Evolutionary conservation across 1,140 invertebrate species (phyloP).

Genomic region (Scaptomyza pallida): DNA sequence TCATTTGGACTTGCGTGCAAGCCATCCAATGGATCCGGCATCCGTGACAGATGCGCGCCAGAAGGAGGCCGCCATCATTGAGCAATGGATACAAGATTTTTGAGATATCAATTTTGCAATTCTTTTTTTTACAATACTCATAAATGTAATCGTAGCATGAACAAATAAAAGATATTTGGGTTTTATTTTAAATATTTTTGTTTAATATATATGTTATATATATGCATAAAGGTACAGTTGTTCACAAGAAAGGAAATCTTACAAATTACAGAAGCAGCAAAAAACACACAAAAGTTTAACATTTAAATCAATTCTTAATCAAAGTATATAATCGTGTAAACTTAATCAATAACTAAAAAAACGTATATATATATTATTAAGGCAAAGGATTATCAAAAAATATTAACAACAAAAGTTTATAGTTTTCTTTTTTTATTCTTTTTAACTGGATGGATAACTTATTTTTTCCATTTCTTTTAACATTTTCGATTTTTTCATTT

Average conservation of each 20-base stretch:
- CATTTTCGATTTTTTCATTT: slow-evolving; percentile 42
- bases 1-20: slow-evolving; percentile 93
- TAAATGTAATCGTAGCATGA: neutral
- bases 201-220: slow-evolving; percentile 78
- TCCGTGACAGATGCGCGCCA: slow-evolving; percentile 63
- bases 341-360: slow-evolving; percentile 76
- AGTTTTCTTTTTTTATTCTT: slow-evolving; percentile 4
- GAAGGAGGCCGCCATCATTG: slow-evolving; percentile 61
- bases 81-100: slow-evolving; percentile 57
- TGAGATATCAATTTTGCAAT: neutral
- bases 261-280: slow-evolving; percentile 77
- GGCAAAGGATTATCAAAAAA: slow-evolving; percentile 77
- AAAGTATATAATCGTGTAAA: slow-evolving; percentile 69
- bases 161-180: neutral
- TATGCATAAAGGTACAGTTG: slow-evolving; percentile 77
- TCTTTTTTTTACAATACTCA: neutral
- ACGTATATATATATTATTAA: slow-evolving; percentile 49
- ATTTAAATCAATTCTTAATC: slow-evolving; percentile 78
- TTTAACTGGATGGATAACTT: slow-evolving; percentile 73
- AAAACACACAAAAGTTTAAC: slow-evolving; percentile 73
- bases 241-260: slow-evolving; percentile 83
- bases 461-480: slow-evolving; percentile 58
- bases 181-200: slow-evolving; percentile 49
- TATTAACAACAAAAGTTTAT: slow-evolving; percentile 61
- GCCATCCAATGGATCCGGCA: slow-evolving; percentile 59